Evolutionary conservation across 2,888 invertebrate genomes (phyloP).

Genomic region (Leptothorax acervorum): DNA sequence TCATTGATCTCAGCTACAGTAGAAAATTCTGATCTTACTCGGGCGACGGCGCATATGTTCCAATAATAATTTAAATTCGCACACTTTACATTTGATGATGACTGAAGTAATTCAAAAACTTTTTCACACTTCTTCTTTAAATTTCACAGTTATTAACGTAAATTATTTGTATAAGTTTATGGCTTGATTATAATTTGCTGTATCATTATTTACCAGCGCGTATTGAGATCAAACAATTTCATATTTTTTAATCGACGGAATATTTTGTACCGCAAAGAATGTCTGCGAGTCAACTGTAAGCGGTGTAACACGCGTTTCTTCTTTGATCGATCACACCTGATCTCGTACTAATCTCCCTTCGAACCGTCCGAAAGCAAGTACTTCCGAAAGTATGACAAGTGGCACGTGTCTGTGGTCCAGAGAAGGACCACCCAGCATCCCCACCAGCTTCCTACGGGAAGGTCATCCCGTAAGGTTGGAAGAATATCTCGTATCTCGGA

Average conservation of each 20-base stretch:
- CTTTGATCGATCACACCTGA: slow-evolving; percentile 52
- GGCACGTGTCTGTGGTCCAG: slow-evolving; percentile 82
- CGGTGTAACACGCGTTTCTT: slow-evolving; percentile 24
- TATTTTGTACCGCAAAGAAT: neutral
- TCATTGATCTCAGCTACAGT: slow-evolving; percentile 38
- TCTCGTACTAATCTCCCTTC: slow-evolving; percentile 73
- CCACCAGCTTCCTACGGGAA: slow-evolving; percentile 70
- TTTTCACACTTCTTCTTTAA: slow-evolving; percentile 4
- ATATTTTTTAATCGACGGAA: neutral
- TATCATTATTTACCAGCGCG: neutral
- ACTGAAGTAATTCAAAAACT: neutral
- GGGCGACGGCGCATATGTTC: neutral
- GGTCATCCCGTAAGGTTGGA: slow-evolving; percentile 75
- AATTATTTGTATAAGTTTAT: neutral
- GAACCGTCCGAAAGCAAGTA: slow-evolving; percentile 74
- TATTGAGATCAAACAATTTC: neutral
- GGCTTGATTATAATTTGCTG: neutral
- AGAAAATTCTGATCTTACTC: neutral
- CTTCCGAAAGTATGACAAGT: slow-evolving; percentile 81
- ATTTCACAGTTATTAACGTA: neutral
- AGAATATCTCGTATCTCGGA: slow-evolving; percentile 68
- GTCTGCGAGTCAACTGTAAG: neutral
- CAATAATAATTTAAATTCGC: neutral
- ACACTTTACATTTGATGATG: slow-evolving; percentile 33
- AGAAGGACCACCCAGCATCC: slow-evolving; percentile 79